Conservation (phyloP, 2,888 invertebrate species). For the Trachelus iudaicus region DNA sequence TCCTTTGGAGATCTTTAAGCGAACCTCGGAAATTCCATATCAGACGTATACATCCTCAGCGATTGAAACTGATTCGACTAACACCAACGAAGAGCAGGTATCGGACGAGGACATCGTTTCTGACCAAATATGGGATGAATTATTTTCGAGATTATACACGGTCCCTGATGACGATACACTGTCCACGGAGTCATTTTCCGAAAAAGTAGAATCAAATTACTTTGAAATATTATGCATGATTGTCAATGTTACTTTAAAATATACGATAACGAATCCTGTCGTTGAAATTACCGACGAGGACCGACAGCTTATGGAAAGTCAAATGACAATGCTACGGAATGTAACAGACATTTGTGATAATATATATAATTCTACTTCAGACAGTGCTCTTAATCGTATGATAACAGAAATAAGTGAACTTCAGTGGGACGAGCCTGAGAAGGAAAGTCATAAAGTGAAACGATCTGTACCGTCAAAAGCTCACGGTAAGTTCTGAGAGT, state of each 20-base stretch:
- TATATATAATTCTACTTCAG: not conserved
- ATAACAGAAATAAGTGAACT: not conserved
- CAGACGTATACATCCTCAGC: too few relatives aligned
- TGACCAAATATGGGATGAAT: not conserved
- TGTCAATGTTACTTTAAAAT: not conserved
- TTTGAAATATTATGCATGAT: not conserved
- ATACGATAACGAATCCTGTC: not conserved
- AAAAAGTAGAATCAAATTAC: not conserved
- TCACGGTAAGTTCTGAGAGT: not conserved
- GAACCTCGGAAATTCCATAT: too few relatives aligned
- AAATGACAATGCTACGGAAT: not conserved
- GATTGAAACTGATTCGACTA: not conserved
- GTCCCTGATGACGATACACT: not conserved
- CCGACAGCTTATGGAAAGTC: not conserved
- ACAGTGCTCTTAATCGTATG: not conserved
- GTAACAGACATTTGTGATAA: not conserved
- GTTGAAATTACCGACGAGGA: not conserved
- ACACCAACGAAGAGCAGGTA: not conserved
- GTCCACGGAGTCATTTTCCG: not conserved
- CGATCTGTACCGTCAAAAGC: not conserved
- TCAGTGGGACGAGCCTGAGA: too few relatives aligned
- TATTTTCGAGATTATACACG: not conserved
- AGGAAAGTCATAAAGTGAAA: not conserved
- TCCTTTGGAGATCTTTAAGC: too few relatives aligned
- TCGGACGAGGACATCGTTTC: not conserved